Evolutionary conservation across 2,888 invertebrate genomes (phyloP), one percentile per base, ranked within the genome.

Genomic region (Trissolcus brochymenae): DNA sequence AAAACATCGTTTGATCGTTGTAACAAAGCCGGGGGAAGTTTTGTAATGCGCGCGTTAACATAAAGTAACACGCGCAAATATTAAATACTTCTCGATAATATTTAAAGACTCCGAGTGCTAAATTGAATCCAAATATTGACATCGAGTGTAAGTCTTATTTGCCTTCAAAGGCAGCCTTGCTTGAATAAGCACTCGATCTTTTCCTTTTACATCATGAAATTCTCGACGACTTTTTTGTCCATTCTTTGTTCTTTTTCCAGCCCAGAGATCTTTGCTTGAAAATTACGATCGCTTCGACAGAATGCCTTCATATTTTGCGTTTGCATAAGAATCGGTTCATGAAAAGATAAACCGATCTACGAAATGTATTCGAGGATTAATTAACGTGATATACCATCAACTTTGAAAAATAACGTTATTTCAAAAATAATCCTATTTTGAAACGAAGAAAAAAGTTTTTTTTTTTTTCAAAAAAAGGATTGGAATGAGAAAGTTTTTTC

Each of bases 51-150:
- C 19, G n/a, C 16, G 19, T 53, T 54, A 57, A 57, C 62, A 51
- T 17, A 14, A 46, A 51, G 57, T 60, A 66, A 67, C n/a, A 29
- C 35, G 16, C 4, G 19, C 57, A 67, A 74, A 74, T 67, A 74
- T 74, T 67, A 51, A 64, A 53, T 51, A 60, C 40, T 25, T 40
- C 54, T 51, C 7, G 13, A 74, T 29, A 65, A 68, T 68, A 68
- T 75, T 68, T 68, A 25, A 55, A 40, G 53, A 50, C 59, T 55
- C 35, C 41, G 14, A 64, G 65, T 11, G 54, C 62, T 68, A 75
- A 75, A 75, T 75, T 75, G 68, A 75, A 75, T 57, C 29, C 59
- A 75, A 75, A 68, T 68, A 75, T 75, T 75, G 64, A 75, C 64
- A 19, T 57, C 73, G 16, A 62, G 57, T 17, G 41, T 61, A 62